Evolutionary conservation across 2,888 invertebrate genomes (phyloP).

Genomic region (Altica lythri): DNA sequence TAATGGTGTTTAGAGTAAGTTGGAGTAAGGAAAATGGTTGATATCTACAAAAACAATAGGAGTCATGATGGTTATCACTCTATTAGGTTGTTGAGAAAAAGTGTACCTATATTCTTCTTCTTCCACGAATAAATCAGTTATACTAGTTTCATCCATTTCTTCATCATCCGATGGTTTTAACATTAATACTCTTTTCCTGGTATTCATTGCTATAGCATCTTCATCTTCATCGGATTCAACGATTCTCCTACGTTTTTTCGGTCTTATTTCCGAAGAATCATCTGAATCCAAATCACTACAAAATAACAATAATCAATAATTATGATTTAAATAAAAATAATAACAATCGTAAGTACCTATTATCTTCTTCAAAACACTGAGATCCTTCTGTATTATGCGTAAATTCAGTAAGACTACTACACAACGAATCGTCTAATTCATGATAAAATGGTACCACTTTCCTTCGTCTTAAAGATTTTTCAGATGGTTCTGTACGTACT

Average conservation of each 20-base stretch:
- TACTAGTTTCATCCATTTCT: constrained; percentile 21
- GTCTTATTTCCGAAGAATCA: constrained; percentile 33
- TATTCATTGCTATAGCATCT: neutral
- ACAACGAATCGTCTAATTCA: constrained; percentile 51
- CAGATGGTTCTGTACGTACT: constrained; percentile 39
- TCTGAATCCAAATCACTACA: constrained; percentile 46
- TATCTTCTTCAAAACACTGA: constrained; percentile 16
- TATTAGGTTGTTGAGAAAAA: no score
- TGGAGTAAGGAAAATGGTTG: constrained; percentile 50
- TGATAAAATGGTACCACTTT: constrained; percentile 48
- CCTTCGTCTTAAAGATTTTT: constrained; percentile 41
- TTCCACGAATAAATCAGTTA: constrained; percentile 34
- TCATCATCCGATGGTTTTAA: constrained; percentile 21
- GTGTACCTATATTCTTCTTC: constrained; percentile 43
- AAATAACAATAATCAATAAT: neutral
- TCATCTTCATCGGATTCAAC: constrained; percentile 29
- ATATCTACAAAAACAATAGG: constrained; percentile 38
- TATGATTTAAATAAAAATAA: neutral
- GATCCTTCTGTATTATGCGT: constrained; percentile 45
- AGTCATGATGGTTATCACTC: no score
- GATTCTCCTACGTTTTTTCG: constrained; percentile 26
- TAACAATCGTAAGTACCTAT: constrained; percentile 6
- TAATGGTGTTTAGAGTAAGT: constrained; percentile 49
- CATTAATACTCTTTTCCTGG: constrained; percentile 8
- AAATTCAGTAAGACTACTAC: constrained; percentile 49